A percentile compares a stretch with the other conserved stretches of the same genome.
Conservation (phyloP, 2,888 invertebrate species). For the Cataglyphis cursor region DNA sequence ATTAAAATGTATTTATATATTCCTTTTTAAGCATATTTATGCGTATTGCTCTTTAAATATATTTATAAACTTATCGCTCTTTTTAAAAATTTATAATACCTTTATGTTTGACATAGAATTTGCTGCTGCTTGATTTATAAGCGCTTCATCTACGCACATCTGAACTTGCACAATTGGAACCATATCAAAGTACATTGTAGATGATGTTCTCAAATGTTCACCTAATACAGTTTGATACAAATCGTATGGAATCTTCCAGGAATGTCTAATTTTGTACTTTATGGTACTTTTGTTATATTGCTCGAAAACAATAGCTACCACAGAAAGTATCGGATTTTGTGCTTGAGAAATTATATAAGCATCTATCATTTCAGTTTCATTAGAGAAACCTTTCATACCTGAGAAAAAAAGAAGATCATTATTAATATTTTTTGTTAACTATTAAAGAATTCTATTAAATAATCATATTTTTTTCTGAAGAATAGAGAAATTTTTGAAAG, state of each 20-base stretch:
- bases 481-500: not conserved
- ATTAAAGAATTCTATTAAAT: conserved; percentile 8
- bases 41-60: not conserved
- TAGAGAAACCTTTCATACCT: conserved; percentile 71
- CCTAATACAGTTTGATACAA: conserved; percentile 69
- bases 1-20: conserved; percentile 4
- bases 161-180: conserved; percentile 79
- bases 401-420: not conserved
- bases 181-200: conserved; percentile 39
- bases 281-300: conserved; percentile 73
- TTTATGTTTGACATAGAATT: conserved; percentile 53
- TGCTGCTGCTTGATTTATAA: conserved; percentile 73
- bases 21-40: not conserved
- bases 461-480: not conserved
- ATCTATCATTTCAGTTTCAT: conserved; percentile 80
- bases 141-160: conserved; percentile 80
- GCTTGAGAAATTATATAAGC: conserved; percentile 73
- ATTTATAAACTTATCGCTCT: not conserved
- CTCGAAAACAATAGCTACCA: conserved; percentile 81
- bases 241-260: conserved; percentile 62
- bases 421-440: not conserved
- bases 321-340: conserved; percentile 49
- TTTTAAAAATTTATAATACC: conserved; percentile 45
- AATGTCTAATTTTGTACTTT: conserved; percentile 80
- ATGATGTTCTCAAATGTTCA: conserved; percentile 24